phyloP scores from a whole-genome alignment of 2,888 invertebrate species.

The Nomada goodeniana region DNA sequence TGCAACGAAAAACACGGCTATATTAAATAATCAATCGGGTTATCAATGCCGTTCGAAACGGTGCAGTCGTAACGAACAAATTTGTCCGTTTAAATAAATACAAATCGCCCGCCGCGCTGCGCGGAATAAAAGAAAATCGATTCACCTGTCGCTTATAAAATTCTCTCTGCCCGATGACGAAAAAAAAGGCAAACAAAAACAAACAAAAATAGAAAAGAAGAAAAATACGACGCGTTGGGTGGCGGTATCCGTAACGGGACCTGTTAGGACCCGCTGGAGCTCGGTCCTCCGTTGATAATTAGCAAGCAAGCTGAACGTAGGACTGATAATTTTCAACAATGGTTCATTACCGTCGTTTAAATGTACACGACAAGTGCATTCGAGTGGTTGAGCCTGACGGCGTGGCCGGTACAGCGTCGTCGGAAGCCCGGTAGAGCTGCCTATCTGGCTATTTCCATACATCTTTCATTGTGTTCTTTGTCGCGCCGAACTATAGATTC shows the following conservation, averaged over 20 bases:
- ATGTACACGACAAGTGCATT: conserved; percentile 83
- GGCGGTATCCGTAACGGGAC: background rate
- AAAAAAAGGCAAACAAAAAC: background rate
- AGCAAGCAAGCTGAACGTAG: conserved; percentile 67
- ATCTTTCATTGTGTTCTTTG: conserved; percentile 82
- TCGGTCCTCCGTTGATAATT: conserved; percentile 69
- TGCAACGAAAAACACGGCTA: too few relatives aligned
- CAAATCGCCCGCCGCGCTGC: background rate
- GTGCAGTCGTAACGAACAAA: too few relatives aligned
- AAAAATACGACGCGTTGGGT: background rate
- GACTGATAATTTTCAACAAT: conserved; percentile 83
- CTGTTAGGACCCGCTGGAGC: conserved; percentile 12
- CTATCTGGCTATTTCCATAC: conserved; percentile 82
- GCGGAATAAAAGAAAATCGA: background rate
- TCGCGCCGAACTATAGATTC: conserved; percentile 81
- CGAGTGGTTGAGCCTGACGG: conserved; percentile 76
- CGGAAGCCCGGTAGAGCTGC: conserved; percentile 62
- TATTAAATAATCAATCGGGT: too few relatives aligned
- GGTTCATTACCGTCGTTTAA: conserved; percentile 82
- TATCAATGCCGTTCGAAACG: too few relatives aligned
- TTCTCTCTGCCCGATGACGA: background rate
- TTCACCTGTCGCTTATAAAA: background rate
- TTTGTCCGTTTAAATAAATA: too few relatives aligned
- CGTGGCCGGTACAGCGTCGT: conserved; percentile 47
- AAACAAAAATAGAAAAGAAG: too few relatives aligned